Conservation (phyloP, 2,113 vertebrate species). For the Ariopsis seemanni region DNA sequence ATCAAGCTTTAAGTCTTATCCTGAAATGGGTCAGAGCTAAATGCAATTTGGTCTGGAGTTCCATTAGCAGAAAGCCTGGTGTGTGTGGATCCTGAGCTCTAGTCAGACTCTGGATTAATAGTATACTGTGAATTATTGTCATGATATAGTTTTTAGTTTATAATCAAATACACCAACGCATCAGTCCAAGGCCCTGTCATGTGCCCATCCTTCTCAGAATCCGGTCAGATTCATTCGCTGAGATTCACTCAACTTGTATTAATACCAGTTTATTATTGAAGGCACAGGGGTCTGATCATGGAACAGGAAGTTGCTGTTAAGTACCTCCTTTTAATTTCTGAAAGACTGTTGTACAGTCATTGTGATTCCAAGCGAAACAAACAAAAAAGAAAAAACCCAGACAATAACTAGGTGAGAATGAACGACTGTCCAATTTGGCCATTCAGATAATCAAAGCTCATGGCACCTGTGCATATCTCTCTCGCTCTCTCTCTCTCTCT, state of each 20-base stretch:
- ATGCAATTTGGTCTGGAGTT: neutral
- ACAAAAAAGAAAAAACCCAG: neutral
- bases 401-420: conserved; percentile 27
- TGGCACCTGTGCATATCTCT: neutral
- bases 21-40: neutral
- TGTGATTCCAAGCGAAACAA: conserved; percentile 4
- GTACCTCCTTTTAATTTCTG: conserved; percentile 26
- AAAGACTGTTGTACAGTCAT: neutral
- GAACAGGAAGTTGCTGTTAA: conserved; percentile 36
- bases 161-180: conserved; percentile 26
- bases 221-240: conserved; percentile 31
- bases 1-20: neutral
- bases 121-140: conserved; percentile 19
- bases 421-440: conserved; percentile 10
- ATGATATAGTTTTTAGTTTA: neutral
- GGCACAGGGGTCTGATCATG: conserved; percentile 7
- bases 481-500: conserved; percentile 23
- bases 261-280: conserved; percentile 44
- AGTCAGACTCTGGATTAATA: conserved; percentile 9
- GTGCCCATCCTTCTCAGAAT: neutral
- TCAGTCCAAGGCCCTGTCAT: conserved; percentile 5
- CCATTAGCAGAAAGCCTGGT: neutral
- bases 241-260: conserved; percentile 16
- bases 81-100: neutral
- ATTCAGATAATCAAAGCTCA: conserved; percentile 15